Percentiles rank a stretch among this genome's conserved stretches.
phyloP scores from a whole-genome alignment of 2,113 vertebrate species.

The Brevimyrus niger region DNA sequence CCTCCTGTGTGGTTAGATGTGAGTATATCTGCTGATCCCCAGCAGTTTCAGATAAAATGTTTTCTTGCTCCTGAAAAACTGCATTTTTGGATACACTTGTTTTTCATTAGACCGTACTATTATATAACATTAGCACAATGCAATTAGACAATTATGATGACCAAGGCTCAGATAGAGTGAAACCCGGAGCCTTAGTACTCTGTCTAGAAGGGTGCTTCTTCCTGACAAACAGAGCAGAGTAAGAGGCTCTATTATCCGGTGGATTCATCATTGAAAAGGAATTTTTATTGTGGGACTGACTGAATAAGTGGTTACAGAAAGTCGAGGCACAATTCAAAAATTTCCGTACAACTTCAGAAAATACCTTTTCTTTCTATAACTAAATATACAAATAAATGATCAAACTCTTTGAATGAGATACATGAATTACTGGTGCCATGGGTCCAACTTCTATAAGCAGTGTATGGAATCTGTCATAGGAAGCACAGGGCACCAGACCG shows the following conservation, averaged over 20 bases:
- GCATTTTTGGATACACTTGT: neutral
- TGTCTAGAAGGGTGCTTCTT: neutral
- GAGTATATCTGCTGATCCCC: neutral
- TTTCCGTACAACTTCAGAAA: neutral
- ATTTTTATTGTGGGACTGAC: neutral
- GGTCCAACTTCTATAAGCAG: neutral
- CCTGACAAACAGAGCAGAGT: neutral
- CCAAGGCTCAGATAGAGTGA: neutral
- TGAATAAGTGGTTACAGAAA: neutral
- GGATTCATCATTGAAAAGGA: neutral
- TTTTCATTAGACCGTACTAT: neutral
- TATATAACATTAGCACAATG: neutral
- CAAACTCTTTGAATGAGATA: neutral
- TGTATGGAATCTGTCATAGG: neutral
- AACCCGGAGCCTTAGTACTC: neutral
- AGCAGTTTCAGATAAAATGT: neutral
- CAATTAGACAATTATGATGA: neutral
- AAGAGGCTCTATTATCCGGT: neutral
- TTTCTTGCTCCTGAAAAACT: neutral
- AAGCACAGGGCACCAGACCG: neutral
- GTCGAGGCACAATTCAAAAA: neutral
- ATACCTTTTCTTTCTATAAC: neutral
- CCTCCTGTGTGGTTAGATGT: neutral
- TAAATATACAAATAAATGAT: neutral
- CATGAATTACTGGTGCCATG: neutral